Percentiles rank a stretch among this genome's conserved stretches.
Evolutionary conservation across 2,113 vertebrate species (phyloP).

Genomic region (Upupa epops): DNA sequence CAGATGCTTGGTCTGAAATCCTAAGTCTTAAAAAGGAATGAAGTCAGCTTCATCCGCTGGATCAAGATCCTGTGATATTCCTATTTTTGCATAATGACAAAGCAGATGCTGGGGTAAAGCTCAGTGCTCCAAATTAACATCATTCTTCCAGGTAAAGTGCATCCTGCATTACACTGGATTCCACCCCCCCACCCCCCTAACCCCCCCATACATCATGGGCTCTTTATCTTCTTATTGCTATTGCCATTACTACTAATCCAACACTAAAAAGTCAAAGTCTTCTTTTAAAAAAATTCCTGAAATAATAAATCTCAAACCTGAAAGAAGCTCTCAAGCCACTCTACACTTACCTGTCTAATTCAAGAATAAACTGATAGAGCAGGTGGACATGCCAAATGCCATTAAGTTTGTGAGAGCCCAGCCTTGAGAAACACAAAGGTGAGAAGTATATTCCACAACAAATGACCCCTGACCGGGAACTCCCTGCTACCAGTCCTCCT

Average conservation of each 20-base stretch:
- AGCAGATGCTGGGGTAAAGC: not conserved
- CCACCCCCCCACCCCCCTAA: not conserved
- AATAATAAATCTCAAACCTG: not conserved
- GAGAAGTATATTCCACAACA: constrained; percentile 57
- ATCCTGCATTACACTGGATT: not conserved
- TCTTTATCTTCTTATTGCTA: not conserved
- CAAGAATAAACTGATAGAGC: constrained; percentile 17
- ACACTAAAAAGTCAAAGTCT: not conserved
- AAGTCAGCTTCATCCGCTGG: constrained; percentile 41
- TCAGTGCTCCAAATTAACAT: not conserved
- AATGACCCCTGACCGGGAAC: constrained; percentile 41
- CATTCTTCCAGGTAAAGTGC: constrained; percentile 2
- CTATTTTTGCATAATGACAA: constrained; percentile 22
- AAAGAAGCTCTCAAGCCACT: not conserved
- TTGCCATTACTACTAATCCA: not conserved
- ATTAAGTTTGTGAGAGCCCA: constrained; percentile 43
- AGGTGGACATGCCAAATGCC: constrained; percentile 43
- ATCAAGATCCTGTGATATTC: constrained; percentile 49
- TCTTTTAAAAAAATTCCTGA: not conserved
- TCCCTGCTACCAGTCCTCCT: constrained; percentile 35
- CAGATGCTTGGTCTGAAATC: constrained; percentile 58
- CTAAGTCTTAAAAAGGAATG: constrained; percentile 34
- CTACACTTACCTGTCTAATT: not conserved
- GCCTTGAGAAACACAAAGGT: constrained; percentile 24
- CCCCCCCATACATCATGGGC: not conserved